Base-by-base conservation (phyloP, 2,888 invertebrate genomes). In the Pheosia tremula region DNA sequence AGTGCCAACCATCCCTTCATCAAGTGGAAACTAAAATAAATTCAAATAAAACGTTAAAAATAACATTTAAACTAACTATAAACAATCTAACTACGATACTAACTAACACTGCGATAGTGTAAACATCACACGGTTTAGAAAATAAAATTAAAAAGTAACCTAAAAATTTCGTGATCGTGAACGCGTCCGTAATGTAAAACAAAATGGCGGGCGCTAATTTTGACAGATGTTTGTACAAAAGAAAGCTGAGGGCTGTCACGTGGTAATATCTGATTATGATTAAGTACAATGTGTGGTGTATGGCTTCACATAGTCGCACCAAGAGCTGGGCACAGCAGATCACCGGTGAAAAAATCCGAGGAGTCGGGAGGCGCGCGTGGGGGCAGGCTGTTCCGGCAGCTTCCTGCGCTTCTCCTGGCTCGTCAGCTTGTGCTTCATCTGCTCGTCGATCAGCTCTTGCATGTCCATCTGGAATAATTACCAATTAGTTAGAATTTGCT, bases 391-490 rank as follows among this genome's bases (percentile, higher is more conserved):
- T 43, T 87, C 94, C 0, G 89, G 90, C 59, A 94, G 85, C 81
- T 94, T 88, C 79, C 91, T 78, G 60, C 94, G 91, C 77, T 95
- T 89, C 90, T 96, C 94, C 77, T 95, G 94, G 60, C 96, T 95
- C 65, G 96, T 95, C 74, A 98, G 93, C 91, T 98, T 98, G 81
- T 95, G 96, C 69, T 96, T 96, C 95, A 98, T 96, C 87, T 98
- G 98, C 80, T 98, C 98, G 77, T 98, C 97, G 64, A 98, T 95
- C 54, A 98, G 93, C 81, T 97, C 97, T 81, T 98, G 98, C 97
- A 98, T 98, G 87, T 98, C 98, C 96, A 98, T 97, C 97, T 98
- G 94, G 6, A 93, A 92, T 45, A 47, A 52, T 49, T 10, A 9
- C 10, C 45, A 45, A 10, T 10, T 45, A 4, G 10, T 3, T 45